Evolutionary conservation across 2,888 invertebrate genomes (phyloP).

Genomic region (Tyria jacobaeae): DNA sequence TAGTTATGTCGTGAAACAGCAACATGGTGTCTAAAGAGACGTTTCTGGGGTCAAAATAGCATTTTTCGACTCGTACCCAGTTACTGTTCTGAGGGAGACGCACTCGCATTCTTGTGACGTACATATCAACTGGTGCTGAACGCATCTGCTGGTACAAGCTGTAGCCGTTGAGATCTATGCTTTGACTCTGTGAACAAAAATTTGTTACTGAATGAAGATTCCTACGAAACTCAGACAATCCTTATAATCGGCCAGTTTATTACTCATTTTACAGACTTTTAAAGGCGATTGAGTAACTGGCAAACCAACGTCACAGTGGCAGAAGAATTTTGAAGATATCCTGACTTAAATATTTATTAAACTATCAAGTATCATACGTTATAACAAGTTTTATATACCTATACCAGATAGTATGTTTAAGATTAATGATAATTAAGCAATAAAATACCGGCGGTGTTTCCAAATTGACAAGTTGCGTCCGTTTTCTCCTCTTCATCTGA

Average conservation of each 20-base stretch:
- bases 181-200: slow-evolving; percentile 71
- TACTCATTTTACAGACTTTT: too few species aligned
- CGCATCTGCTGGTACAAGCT: slow-evolving; percentile 88
- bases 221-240: too few species aligned
- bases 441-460: slow-evolving; percentile 75
- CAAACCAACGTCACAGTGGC: too few species aligned
- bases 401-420: too few species aligned
- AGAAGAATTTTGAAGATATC: too few species aligned
- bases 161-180: slow-evolving; percentile 88
- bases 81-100: slow-evolving; percentile 88
- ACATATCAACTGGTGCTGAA: slow-evolving; percentile 89
- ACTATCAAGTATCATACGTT: too few species aligned
- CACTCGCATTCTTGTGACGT: slow-evolving; percentile 90
- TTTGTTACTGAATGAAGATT: slow-evolving; percentile 71
- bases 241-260: too few species aligned
- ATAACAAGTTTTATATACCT: too few species aligned
- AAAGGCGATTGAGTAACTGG: too few species aligned
- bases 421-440: background rate
- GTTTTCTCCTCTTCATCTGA: slow-evolving; percentile 87
- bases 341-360: too few species aligned
- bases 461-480: slow-evolving; percentile 82
- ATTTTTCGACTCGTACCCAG: slow-evolving; percentile 92
- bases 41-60: slow-evolving; percentile 91
- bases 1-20: slow-evolving; percentile 92
- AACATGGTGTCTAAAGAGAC: slow-evolving; percentile 92